Conservation (phyloP, 2,797 vertebrate species). For the Petrocephalus sullivani region DNA sequence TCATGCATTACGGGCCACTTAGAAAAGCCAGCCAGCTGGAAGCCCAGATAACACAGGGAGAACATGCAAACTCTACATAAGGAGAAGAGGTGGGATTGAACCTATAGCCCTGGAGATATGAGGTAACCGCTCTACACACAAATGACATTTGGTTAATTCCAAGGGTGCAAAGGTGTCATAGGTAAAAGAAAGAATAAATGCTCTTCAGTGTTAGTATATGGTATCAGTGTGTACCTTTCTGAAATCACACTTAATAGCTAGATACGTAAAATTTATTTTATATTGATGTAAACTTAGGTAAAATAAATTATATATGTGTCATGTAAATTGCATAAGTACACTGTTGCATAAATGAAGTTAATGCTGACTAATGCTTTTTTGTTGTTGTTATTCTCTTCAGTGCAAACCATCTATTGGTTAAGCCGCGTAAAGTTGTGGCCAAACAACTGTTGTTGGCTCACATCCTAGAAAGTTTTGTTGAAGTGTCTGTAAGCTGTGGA, state of each 20-base stretch:
- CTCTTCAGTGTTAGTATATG: background rate
- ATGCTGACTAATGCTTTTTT: background rate
- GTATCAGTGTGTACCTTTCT: background rate
- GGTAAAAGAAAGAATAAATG: background rate
- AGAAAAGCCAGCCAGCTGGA: background rate
- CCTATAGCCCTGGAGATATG: background rate
- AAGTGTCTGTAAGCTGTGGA: background rate
- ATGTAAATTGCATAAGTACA: background rate
- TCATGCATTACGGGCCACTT: background rate
- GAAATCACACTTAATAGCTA: background rate
- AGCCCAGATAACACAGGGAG: background rate
- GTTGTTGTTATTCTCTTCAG: background rate
- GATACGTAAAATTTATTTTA: background rate
- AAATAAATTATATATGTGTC: background rate
- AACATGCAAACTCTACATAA: no score
- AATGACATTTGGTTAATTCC: background rate
- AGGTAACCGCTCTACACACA: background rate
- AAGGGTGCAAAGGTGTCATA: background rate
- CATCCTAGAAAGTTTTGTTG: background rate
- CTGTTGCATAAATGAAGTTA: background rate
- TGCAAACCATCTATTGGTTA: background rate
- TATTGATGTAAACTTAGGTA: background rate
- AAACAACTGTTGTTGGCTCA: background rate
- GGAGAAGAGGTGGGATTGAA: background rate
- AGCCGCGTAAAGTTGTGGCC: background rate